Evolutionary conservation across 2,888 invertebrate genomes (phyloP), one percentile per base, ranked within the genome.

Genomic region (Eulithis prunata): DNA sequence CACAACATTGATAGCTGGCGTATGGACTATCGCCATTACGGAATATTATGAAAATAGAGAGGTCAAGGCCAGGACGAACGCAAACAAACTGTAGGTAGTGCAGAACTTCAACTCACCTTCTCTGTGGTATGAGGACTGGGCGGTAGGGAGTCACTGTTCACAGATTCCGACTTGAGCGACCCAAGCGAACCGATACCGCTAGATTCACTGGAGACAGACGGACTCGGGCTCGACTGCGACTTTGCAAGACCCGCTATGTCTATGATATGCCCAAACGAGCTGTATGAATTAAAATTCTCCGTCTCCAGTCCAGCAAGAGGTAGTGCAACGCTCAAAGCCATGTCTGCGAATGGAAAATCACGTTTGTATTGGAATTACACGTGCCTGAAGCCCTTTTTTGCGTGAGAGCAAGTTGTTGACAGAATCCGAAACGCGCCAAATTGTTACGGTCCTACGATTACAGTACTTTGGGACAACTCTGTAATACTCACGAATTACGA

Each of bases 321-420:
- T 87, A 95, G 86, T 78, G 94, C 94, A 84, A 95, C 91, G 82
- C 94, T 93, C 82, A 95, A 86, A 86, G 94, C 94, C 95, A 95
- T 95, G 84, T 88, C 93, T 93, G 92, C 57, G 86, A 91, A 82
- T 65, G 76, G 74, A 88, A 88, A 88, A 84, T 82, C 75, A 81
- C 78, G 75, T 79, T 80, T 83, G 71, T 85, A 85, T 83, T 84
- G 75, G 74, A 84, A 83, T 88, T 90, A 91, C 93, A 91, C 91
- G 92, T 91, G 92, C 89, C 38, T 14, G 84, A 85, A 81, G 83
- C 76, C 78, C 79, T 82, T 79, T 82, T 86, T 83, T 87, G 82
- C 83, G 79, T 85, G 84, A 77, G 84, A 86, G 86, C 79, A 85
- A 55, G 12, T 78, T 90, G 90, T 91, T 92, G 92, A 92, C 92